A percentile compares a stretch with the other conserved stretches of the same genome.
Conservation (phyloP, 2,797 vertebrate genomes). For the Manis crassicaudata region DNA sequence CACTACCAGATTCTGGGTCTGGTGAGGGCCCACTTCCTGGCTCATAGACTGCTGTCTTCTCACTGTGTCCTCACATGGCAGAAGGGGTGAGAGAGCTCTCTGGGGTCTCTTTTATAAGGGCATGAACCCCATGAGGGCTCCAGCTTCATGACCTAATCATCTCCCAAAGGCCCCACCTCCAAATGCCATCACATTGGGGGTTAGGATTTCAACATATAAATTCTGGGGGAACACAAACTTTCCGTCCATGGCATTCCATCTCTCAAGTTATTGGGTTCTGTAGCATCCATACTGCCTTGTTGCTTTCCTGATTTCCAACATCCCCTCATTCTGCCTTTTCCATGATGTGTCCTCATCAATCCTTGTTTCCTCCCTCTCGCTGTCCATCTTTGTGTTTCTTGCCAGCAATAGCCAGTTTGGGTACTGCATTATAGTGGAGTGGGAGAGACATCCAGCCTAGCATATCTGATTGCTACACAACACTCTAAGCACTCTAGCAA, state of each 20-base stretch:
- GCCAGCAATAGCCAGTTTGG: neutral
- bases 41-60: neutral
- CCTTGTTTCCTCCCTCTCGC: neutral
- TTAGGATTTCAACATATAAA: neutral
- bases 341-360: neutral
- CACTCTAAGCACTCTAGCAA: neutral
- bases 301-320: neutral
- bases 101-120: neutral
- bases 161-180: neutral
- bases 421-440: neutral
- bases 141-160: neutral
- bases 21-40: neutral
- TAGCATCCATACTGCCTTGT: neutral
- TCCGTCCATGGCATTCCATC: neutral
- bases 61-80: neutral
- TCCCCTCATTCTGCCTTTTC: neutral
- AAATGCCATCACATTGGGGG: neutral
- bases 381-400: slow-evolving; percentile 4
- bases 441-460: neutral
- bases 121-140: neutral
- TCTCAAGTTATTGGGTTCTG: neutral
- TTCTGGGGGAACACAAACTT: neutral
- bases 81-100: neutral
- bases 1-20: neutral
- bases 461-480: neutral